Base-by-base conservation (phyloP, 1,140 invertebrate genomes). In the Eumeta japonica region DNA sequence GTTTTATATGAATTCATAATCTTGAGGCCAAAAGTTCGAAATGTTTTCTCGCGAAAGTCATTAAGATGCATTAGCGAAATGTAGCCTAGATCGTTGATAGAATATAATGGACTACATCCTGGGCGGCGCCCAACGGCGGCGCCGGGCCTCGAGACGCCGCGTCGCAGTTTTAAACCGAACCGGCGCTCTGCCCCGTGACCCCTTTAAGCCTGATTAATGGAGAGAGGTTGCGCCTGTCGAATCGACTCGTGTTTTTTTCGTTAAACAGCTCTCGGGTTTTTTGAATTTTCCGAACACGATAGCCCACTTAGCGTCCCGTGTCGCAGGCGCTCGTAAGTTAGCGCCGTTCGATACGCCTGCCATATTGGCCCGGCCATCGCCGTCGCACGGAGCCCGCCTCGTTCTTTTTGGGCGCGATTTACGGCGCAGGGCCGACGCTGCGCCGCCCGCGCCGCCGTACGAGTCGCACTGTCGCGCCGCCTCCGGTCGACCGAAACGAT, bases 401-500 rank as follows among this genome's bases (percentile, higher is more conserved):
- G 50, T 56, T 63, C 61, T 62, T 63, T 64, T 67, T 64, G 46
- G 63, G 48, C 55, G 53, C 52, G 56, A 71, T 64, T 66, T 71
- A 71, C 55, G 53, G 54, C 55, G 52, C 48, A 42, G 50, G 52
- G 55, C 59, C 48, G 52, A 49, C 47, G 59, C 55, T 53, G 50
- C 56, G 50, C 48, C 50, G 52, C 55, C 49, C 46, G 50, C 52
- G 40, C 43, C 43, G 48, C 35, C 50, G 48, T 44, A 53, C 52
- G 54, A 55, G n/a, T n/a, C 48, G 52, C 50, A 48, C 57, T 55
- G 55, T 50, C 56, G 50, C 48, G 50, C 53, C 55, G 50, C 46
- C 51, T 52, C 40, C 43, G 45, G 48, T 34, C 50, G 48, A 43
- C 55, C 52, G 54, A 55, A 55, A 59, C 58, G 55, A 63, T 61